Conservation (phyloP, 2,888 invertebrate genomes). For the Fissipunctia ypsillon region DNA sequence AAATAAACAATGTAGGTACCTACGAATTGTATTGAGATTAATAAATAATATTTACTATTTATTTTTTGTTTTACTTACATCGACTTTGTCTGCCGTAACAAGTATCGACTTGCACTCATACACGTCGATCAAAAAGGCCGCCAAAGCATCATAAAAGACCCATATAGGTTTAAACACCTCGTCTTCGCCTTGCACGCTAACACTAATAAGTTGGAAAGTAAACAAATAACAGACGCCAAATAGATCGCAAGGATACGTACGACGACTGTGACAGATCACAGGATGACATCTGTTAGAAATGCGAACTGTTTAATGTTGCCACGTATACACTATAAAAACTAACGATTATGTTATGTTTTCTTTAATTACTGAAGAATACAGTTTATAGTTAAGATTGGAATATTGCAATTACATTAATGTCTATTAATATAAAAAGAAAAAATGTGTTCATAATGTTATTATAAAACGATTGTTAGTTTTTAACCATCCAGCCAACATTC, state of each 20-base stretch:
- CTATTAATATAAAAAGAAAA: constrained; percentile 7
- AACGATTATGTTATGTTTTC: not conserved
- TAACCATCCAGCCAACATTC: constrained; percentile 9
- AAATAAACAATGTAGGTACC: too few species aligned
- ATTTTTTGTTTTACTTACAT: too few species aligned
- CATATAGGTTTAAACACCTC: too few species aligned
- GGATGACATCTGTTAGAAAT: not conserved
- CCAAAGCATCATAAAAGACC: too few species aligned
- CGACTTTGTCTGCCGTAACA: too few species aligned
- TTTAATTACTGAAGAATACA: not conserved
- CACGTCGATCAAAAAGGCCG: too few species aligned
- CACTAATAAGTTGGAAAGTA: constrained; percentile 20
- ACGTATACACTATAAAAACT: not conserved
- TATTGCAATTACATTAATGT: constrained; percentile 10
- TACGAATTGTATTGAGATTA: too few species aligned
- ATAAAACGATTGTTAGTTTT: constrained; percentile 5
- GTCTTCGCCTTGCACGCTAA: constrained; percentile 12
- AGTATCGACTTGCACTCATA: too few species aligned
- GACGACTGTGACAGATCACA: constrained; percentile 10
- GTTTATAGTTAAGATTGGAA: constrained; percentile 2
- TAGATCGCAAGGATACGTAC: not conserved
- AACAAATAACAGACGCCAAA: constrained; percentile 19
- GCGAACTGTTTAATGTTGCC: not conserved
- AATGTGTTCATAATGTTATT: constrained; percentile 7
- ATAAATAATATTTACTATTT: too few species aligned